A percentile compares a stretch with the other conserved stretches of the same genome.
These are phyloP conservation scores for Torymus auratus DNA, from an alignment of 2,888 invertebrate species.

Conservation along the genomic window DNA sequence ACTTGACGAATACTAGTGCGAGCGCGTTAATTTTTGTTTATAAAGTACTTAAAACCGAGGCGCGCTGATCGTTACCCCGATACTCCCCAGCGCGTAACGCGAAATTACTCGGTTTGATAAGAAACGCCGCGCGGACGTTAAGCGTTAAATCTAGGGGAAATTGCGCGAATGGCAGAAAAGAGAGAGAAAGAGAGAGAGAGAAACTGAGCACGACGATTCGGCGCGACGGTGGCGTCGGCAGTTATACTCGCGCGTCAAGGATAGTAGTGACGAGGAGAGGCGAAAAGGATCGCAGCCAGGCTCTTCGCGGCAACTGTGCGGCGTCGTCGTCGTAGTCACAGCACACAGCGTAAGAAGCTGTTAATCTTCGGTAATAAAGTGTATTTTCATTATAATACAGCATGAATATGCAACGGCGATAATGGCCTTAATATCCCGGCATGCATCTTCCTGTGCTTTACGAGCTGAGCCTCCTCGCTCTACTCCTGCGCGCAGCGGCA, in stretches of 20 bases:
- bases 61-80: conserved; percentile 13
- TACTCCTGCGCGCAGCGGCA: conserved; percentile 40
- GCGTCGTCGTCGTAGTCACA: conserved; percentile 56
- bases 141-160: conserved; percentile 47
- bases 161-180: not conserved
- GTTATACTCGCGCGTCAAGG: conserved; percentile 46
- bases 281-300: conserved; percentile 51
- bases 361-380: conserved; percentile 77
- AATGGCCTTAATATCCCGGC: conserved; percentile 77
- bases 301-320: conserved; percentile 67
- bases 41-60: not conserved
- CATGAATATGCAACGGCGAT: conserved; percentile 77
- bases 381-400: conserved; percentile 77
- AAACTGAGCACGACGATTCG: not conserved
- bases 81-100: not conserved
- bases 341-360: conserved; percentile 73
- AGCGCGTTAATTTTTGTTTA: conserved; percentile 1
- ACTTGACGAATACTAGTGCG: not conserved
- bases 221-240: conserved; percentile 45
- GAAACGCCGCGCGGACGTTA: conserved; percentile 28
- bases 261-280: conserved; percentile 44
- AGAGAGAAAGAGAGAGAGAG: not conserved
- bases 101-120: conserved; percentile 34
- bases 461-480: conserved; percentile 73
- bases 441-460: conserved; percentile 77